Percentiles rank a stretch among this genome's conserved stretches.
Conservation (phyloP, 2,113 vertebrate genomes). For the Heliornis fulica region DNA sequence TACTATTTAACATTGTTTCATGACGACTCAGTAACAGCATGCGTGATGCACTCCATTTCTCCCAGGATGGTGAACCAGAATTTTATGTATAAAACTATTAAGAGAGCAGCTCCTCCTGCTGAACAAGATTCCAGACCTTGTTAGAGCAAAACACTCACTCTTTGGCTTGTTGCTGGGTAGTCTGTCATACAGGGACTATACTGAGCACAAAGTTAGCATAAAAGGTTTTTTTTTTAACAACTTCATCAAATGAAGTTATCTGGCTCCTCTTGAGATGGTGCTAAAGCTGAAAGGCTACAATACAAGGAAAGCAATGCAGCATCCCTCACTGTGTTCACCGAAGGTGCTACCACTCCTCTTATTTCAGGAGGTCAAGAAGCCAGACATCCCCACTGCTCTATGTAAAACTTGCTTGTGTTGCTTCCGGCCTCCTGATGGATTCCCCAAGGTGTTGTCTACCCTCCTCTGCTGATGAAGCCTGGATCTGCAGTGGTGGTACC, state of each 20-base stretch:
- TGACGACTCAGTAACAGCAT: neutral
- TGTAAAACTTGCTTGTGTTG: neutral
- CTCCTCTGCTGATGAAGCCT: neutral
- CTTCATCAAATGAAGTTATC: neutral
- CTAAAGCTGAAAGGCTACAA: neutral
- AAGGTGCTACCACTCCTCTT: neutral
- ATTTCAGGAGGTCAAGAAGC: neutral
- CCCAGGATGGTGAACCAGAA: neutral
- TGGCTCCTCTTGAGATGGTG: neutral
- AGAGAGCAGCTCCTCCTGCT: neutral
- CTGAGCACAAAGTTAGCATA: neutral
- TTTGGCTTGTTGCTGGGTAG: neutral
- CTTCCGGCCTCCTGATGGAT: neutral
- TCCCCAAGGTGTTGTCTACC: neutral
- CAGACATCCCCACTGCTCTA: neutral
- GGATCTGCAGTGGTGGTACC: neutral
- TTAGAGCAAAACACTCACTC: neutral
- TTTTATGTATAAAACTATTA: neutral
- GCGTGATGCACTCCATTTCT: neutral
- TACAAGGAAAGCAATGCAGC: neutral
- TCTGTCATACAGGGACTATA: neutral
- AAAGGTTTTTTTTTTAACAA: neutral
- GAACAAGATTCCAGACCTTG: neutral
- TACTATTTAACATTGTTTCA: neutral
- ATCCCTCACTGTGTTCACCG: neutral